phyloP scores from a whole-genome alignment of 2,113 vertebrate species.

The Echinops telfairi region DNA sequence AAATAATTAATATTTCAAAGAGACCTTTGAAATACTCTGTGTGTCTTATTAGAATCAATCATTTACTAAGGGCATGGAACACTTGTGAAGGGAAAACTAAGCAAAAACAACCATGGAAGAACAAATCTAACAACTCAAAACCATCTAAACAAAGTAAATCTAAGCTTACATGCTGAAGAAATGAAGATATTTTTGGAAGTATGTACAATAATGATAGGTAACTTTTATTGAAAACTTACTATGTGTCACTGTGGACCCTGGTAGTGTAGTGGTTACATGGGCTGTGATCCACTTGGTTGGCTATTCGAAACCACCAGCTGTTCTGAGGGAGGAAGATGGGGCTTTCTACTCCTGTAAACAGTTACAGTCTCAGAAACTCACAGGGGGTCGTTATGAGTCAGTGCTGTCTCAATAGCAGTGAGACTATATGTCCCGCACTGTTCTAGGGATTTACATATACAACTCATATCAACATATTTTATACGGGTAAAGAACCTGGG shows the following conservation, averaged over 20 bases:
- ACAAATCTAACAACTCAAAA: constrained; percentile 50
- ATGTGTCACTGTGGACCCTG: background rate
- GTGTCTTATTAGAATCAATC: constrained; percentile 74
- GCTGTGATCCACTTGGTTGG: no score
- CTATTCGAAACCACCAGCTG: no score
- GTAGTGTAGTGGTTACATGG: no score
- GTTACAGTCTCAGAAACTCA: no score
- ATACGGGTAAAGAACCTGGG: constrained; percentile 8
- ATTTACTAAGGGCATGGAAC: constrained; percentile 64
- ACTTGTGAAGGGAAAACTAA: constrained; percentile 54
- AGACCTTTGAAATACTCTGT: constrained; percentile 70
- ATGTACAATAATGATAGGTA: constrained; percentile 36
- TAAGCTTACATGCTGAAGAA: constrained; percentile 53
- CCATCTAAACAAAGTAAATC: constrained; percentile 28
- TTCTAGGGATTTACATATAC: constrained; percentile 5
- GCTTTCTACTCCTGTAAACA: no score
- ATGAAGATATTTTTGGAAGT: constrained; percentile 33
- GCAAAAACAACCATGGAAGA: constrained; percentile 44
- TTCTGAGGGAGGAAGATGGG: no score
- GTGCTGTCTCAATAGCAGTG: no score
- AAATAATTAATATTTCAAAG: constrained; percentile 81
- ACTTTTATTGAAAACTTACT: background rate
- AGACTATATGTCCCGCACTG: background rate
- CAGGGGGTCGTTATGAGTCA: no score
- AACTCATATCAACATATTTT: background rate